These are phyloP conservation scores for Thymallus thymallus DNA, from an alignment of 2,113 vertebrate genomes.

Conservation along the genomic window DNA sequence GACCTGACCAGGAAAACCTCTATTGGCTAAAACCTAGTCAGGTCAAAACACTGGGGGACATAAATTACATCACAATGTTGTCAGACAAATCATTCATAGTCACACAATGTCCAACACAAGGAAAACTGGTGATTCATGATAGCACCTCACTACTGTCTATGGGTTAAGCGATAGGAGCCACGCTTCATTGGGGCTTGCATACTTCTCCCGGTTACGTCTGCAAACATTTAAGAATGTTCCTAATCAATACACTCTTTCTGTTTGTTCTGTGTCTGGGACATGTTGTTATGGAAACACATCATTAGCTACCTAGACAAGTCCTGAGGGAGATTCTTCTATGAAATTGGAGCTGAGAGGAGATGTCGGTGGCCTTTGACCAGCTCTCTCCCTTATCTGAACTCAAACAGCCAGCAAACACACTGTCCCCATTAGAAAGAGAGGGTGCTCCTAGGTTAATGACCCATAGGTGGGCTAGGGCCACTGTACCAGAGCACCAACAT, in stretches of 20 bases:
- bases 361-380: conserved; percentile 37
- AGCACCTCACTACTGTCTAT: conserved; percentile 17
- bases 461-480: background rate
- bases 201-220: conserved; percentile 17
- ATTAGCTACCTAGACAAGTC: conserved; percentile 11
- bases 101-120: too few species aligned
- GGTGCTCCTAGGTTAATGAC: conserved; percentile 22
- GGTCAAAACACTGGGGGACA: too few species aligned
- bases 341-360: background rate
- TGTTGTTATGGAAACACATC: conserved; percentile 30
- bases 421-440: conserved; percentile 14
- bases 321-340: background rate
- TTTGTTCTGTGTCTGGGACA: conserved; percentile 32
- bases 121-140: too few species aligned
- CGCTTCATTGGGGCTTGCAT: conserved; percentile 45
- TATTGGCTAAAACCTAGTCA: too few species aligned
- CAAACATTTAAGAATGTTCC: conserved; percentile 8
- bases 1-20: too few species aligned
- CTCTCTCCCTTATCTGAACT: conserved; percentile 42
- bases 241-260: conserved; percentile 19
- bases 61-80: too few species aligned
- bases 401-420: conserved; percentile 53
- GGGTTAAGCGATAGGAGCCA: conserved; percentile 34
- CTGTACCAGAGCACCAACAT: background rate
- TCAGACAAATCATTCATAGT: too few species aligned